phyloP scores from a whole-genome alignment of 2,888 invertebrate genomes.

The Bellardia bayeri region DNA sequence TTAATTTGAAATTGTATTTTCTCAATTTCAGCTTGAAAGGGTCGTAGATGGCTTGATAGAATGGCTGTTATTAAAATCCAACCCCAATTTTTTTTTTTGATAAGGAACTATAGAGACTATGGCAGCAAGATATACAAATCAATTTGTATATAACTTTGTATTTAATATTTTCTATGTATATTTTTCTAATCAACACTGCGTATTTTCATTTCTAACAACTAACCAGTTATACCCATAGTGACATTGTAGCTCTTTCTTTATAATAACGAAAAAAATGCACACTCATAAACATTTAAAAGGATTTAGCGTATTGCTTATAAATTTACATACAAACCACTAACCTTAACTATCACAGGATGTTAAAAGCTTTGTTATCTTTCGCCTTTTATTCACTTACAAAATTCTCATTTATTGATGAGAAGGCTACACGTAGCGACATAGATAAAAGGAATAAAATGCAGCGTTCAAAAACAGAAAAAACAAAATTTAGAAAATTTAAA shows the following conservation, averaged over 20 bases:
- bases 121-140: neutral
- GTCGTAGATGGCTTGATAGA: too few species aligned
- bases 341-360: conserved; percentile 34
- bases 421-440: conserved; percentile 27
- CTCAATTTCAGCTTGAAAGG: too few species aligned
- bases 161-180: too few species aligned
- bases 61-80: too few species aligned
- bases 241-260: conserved; percentile 1
- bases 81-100: too few species aligned
- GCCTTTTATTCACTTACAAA: neutral
- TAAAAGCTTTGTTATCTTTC: conserved; percentile 54
- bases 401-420: conserved; percentile 54
- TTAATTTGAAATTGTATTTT: too few species aligned
- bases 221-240: neutral
- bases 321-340: conserved; percentile 45
- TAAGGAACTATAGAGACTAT: too few species aligned
- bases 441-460: conserved; percentile 45
- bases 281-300: conserved; percentile 37
- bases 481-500: neutral
- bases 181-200: too few species aligned
- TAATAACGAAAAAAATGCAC: conserved; percentile 26
- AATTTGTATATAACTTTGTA: too few species aligned
- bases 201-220: neutral
- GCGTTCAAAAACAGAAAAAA: conserved; percentile 10
- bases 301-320: conserved; percentile 48